Conservation (phyloP, 2,113 vertebrate species). For the Bambusicola thoracicus region DNA sequence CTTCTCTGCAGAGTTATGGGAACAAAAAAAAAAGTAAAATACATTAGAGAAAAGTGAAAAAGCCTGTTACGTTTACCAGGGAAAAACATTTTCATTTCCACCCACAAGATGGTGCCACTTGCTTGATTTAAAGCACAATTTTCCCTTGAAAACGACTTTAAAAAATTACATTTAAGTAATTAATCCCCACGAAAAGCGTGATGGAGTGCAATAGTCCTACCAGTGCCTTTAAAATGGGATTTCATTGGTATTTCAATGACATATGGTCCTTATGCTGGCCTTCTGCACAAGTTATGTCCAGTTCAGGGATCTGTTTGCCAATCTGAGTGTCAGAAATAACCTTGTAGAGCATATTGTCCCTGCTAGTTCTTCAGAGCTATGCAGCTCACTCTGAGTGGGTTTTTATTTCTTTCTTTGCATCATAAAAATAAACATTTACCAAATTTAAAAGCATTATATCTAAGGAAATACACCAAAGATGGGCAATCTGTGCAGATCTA, state of each 20-base stretch:
- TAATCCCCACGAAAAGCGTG: neutral
- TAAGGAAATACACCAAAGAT: neutral
- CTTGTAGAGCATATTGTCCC: neutral
- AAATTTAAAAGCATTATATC: neutral
- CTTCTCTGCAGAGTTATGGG: neutral
- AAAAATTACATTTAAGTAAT: neutral
- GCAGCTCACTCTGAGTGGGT: rapidly evolving
- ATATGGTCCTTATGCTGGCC: neutral
- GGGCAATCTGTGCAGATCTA: neutral
- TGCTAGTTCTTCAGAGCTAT: neutral
- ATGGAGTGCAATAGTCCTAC: neutral
- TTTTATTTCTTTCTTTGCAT: neutral
- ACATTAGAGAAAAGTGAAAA: neutral
- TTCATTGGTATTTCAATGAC: neutral
- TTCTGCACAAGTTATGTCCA: neutral
- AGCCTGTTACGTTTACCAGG: neutral
- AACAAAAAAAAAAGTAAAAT: neutral
- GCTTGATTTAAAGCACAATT: neutral
- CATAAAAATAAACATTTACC: neutral
- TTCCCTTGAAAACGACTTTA: neutral
- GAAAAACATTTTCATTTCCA: neutral
- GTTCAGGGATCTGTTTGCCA: neutral
- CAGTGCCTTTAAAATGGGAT: neutral
- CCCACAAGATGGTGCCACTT: conserved; percentile 70
- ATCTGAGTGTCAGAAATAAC: neutral